Percentiles rank a stretch among this genome's conserved stretches.
These are phyloP conservation scores for Oxytorus armatus DNA, from an alignment of 2,888 invertebrate genomes.

Conservation along the genomic window DNA sequence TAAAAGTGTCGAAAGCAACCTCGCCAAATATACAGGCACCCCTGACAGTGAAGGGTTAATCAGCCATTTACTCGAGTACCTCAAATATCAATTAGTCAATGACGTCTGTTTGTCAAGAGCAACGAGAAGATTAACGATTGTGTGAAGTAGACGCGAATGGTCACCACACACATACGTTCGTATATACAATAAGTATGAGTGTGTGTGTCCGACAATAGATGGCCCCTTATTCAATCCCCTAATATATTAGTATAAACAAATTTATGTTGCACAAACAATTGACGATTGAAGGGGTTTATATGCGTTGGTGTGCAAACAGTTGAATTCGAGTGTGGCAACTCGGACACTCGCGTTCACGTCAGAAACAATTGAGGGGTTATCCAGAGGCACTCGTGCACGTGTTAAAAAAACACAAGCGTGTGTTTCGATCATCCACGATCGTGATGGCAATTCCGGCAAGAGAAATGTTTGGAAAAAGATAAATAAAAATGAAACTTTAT, in stretches of 20 bases:
- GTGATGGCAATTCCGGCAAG: background rate
- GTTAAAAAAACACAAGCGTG: background rate
- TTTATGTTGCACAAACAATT: background rate
- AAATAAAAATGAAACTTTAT: too few relatives aligned
- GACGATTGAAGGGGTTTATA: background rate
- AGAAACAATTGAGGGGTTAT: background rate
- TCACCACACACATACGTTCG: too few relatives aligned
- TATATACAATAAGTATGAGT: too few relatives aligned
- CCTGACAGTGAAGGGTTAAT: too few relatives aligned
- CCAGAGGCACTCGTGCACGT: background rate
- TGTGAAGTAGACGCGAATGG: background rate
- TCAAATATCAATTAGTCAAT: background rate
- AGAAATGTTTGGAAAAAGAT: background rate
- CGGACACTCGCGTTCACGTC: conserved; percentile 4
- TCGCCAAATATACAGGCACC: too few relatives aligned
- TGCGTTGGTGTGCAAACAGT: background rate
- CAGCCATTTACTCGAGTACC: background rate
- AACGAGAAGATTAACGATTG: background rate
- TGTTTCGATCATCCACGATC: background rate
- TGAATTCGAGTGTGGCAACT: conserved; percentile 16
- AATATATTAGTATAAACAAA: background rate
- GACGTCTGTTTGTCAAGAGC: background rate
- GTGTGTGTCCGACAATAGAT: too few relatives aligned
- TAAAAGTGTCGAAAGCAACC: too few relatives aligned
- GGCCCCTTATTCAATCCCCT: background rate